A percentile compares a stretch with the other conserved stretches of the same genome.
These are phyloP conservation scores for Brachypalpus laphriformis DNA, from an alignment of 2,888 invertebrate species.

Conservation along the genomic window DNA sequence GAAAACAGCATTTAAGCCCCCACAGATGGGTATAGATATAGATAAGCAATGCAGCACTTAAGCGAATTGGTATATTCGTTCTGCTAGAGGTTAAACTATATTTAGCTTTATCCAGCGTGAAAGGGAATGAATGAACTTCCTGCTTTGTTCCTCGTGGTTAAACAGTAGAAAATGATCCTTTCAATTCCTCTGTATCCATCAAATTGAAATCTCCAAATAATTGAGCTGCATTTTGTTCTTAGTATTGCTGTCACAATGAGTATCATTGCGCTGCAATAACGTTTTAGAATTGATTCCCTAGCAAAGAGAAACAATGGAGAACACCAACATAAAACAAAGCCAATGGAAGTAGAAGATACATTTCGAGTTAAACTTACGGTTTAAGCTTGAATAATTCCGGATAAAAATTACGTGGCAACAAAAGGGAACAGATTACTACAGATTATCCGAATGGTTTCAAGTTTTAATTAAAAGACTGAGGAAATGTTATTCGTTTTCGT, in stretches of 20 bases:
- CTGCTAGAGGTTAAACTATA: not conserved
- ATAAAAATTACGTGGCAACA: not conserved
- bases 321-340: not conserved
- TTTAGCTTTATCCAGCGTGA: not conserved
- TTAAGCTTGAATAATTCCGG: not conserved
- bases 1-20: not conserved
- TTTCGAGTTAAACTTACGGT: not conserved
- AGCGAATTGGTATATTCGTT: conserved; percentile 13
- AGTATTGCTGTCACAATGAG: not conserved
- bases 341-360: not conserved
- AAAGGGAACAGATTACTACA: not conserved
- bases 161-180: not conserved
- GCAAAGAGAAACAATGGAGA: not conserved
- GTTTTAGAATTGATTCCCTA: not conserved
- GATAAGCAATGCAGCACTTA: conserved; percentile 31
- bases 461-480: not conserved
- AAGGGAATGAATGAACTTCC: not conserved
- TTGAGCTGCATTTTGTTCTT: not conserved
- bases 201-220: not conserved
- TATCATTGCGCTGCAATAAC: not conserved
- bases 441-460: not conserved
- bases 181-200: not conserved
- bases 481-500: too few relatives aligned
- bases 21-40: not conserved
- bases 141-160: not conserved